These are phyloP conservation scores for Peromyscus maniculatus DNA, from an alignment of 2,113 vertebrate species.

Conservation along the genomic window DNA sequence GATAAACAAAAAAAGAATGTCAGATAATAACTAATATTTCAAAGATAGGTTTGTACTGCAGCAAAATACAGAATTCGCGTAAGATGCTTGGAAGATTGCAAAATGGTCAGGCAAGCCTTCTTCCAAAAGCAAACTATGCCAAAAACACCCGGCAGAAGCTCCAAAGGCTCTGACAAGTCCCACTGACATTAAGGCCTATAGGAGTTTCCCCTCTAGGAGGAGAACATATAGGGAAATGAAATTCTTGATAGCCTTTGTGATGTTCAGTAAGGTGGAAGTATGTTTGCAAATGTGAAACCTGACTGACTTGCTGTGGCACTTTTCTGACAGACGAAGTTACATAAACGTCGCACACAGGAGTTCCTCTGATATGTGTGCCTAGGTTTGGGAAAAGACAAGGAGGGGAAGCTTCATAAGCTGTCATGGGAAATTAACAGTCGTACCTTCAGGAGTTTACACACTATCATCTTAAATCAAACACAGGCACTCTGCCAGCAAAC, in stretches of 20 bases:
- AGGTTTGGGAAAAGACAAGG: neutral
- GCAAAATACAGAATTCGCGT: neutral
- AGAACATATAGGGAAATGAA: slow-evolving; percentile 77
- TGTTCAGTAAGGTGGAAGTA: slow-evolving; percentile 80
- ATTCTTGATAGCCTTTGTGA: slow-evolving; percentile 85
- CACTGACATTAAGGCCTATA: neutral
- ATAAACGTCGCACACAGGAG: slow-evolving; percentile 24
- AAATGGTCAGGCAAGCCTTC: neutral
- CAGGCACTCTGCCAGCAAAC: slow-evolving; percentile 77
- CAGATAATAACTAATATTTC: neutral
- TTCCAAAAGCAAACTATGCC: neutral
- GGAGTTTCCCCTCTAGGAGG: slow-evolving; percentile 26
- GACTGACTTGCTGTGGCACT: slow-evolving; percentile 81
- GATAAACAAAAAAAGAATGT: neutral
- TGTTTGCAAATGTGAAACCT: slow-evolving; percentile 85
- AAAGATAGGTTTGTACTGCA: neutral
- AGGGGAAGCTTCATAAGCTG: slow-evolving; percentile 73
- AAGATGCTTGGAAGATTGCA: neutral
- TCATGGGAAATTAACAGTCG: slow-evolving; percentile 84
- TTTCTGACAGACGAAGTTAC: slow-evolving; percentile 70
- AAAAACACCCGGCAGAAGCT: neutral
- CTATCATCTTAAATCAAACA: slow-evolving; percentile 86
- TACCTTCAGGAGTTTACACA: slow-evolving; percentile 85
- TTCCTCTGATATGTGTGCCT: neutral
- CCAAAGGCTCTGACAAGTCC: neutral